Percentiles rank a stretch among this genome's conserved stretches.
phyloP scores from a whole-genome alignment of 2,888 invertebrate species.

The Gryllus longicercus region DNA sequence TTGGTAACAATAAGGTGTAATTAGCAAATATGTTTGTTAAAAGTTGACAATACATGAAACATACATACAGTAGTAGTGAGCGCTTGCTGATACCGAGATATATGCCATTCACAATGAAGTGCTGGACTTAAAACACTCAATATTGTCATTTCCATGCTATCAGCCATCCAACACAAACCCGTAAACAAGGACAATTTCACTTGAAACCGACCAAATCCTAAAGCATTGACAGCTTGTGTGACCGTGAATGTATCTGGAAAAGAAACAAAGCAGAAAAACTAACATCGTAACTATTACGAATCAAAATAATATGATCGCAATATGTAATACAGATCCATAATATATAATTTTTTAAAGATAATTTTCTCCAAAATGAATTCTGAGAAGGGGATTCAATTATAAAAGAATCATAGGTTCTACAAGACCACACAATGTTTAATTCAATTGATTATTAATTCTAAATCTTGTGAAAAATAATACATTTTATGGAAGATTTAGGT shows the following conservation, averaged over 20 bases:
- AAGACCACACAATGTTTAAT: too few relatives aligned
- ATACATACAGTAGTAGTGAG: constrained; percentile 75
- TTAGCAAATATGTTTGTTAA: too few relatives aligned
- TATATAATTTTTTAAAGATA: too few relatives aligned
- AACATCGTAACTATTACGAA: constrained; percentile 21
- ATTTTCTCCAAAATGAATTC: too few relatives aligned
- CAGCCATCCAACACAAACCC: constrained; percentile 92
- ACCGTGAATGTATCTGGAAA: constrained; percentile 78
- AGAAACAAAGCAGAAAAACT: constrained; percentile 29
- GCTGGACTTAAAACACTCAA: constrained; percentile 90
- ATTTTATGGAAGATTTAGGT: too few relatives aligned
- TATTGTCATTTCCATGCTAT: constrained; percentile 98
- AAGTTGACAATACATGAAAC: too few relatives aligned
- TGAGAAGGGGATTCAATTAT: too few relatives aligned
- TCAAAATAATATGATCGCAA: background rate
- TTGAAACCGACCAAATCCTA: constrained; percentile 88
- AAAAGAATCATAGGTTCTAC: too few relatives aligned
- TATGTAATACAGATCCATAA: too few relatives aligned
- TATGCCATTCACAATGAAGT: constrained; percentile 91
- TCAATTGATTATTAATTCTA: too few relatives aligned
- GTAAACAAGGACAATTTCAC: constrained; percentile 80
- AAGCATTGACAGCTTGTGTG: constrained; percentile 79
- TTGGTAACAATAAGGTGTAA: too few relatives aligned
- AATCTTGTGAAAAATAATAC: too few relatives aligned
- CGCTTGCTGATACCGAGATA: constrained; percentile 86